Evolutionary conservation across 2,888 invertebrate species (phyloP), one percentile per base, ranked within the genome.

Genomic region (Melikaiella ostensackeni): DNA sequence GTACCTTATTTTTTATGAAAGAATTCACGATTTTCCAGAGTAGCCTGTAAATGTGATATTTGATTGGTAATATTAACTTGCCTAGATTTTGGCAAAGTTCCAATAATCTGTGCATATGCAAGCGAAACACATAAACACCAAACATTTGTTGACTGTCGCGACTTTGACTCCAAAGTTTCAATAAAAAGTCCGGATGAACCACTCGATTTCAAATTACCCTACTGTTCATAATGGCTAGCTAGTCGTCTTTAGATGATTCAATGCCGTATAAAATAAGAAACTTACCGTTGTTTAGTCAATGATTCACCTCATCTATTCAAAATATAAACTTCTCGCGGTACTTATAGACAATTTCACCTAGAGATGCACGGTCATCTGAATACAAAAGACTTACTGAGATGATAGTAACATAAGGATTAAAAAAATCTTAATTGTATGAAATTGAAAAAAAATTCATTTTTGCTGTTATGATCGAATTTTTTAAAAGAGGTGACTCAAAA

Each of bases 1-100:
- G 21, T 99, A 98, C 92, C 95, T 99, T 94, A 93, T 99, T 80
- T 98, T 98, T 93, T 99, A 99, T 92, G 98, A 98, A 91, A 92
- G 93, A 66, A 89, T 91, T 80, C 88, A 83, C 78, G 86, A 84
- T 33, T 84, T 86, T 66, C 79, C 77, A 75, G 66, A 50, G 42
- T 84, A 84, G 59, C 13, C 33, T n/a, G 21, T 38, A 38, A 1
- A 35, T 21, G n/a, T 1, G 63, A 9, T 19, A 84, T n/a, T 63
- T 21, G 2, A 63, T 63, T 59, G 57, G 13, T 24, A 3, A 16
- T 13, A 27, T 21, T 11, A 57, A 24, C 1, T 24, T 21, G 11
- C 57, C 9, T 1, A 13, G 21, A 3, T 57, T 11, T 57, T 24
- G 57, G 21, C 24, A 24, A 24, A 11, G 11, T 57, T 57, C 59